Evolutionary conservation across 2,888 invertebrate genomes (phyloP).

Genomic region (Sinelater perroti): DNA sequence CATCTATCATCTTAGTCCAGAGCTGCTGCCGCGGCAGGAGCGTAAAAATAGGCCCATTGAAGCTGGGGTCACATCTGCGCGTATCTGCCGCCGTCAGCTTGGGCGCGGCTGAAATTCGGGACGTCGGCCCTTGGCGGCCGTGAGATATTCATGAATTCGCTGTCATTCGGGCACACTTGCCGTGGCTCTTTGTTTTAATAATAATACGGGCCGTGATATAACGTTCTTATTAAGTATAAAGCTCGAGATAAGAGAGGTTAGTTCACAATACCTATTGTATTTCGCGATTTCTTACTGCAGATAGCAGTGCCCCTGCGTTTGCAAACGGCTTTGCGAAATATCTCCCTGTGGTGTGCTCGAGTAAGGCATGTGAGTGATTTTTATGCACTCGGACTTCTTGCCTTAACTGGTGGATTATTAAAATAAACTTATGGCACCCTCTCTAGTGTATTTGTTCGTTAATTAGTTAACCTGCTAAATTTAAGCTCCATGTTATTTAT

Average conservation of each 20-base stretch:
- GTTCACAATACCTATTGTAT: slow-evolving; percentile 29
- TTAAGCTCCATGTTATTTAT: slow-evolving; percentile 26
- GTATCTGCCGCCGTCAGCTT: neutral
- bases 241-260: slow-evolving; percentile 13
- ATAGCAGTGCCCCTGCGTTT: slow-evolving; percentile 16
- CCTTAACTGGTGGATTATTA: too few relatives aligned
- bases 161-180: slow-evolving; percentile 8
- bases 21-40: slow-evolving; percentile 29
- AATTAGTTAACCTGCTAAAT: slow-evolving; percentile 11
- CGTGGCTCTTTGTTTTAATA: slow-evolving; percentile 18
- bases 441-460: neutral
- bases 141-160: slow-evolving; percentile 5
- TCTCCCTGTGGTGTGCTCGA: neutral
- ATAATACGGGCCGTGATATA: slow-evolving; percentile 19
- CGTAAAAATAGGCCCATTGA: slow-evolving; percentile 25
- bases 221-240: slow-evolving; percentile 23
- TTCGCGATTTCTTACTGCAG: slow-evolving; percentile 23
- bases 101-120: neutral
- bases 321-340: slow-evolving; percentile 12
- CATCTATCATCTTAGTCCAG: slow-evolving; percentile 42
- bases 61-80: slow-evolving; percentile 23
- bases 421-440: too few relatives aligned
- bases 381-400: neutral
- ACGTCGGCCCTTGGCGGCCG: neutral
- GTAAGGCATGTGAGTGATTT: slow-evolving; percentile 3